Percentiles rank a stretch among this genome's conserved stretches.
Evolutionary conservation across 2,113 vertebrate species (phyloP).

Genomic region (Anarrhichthys ocellatus): DNA sequence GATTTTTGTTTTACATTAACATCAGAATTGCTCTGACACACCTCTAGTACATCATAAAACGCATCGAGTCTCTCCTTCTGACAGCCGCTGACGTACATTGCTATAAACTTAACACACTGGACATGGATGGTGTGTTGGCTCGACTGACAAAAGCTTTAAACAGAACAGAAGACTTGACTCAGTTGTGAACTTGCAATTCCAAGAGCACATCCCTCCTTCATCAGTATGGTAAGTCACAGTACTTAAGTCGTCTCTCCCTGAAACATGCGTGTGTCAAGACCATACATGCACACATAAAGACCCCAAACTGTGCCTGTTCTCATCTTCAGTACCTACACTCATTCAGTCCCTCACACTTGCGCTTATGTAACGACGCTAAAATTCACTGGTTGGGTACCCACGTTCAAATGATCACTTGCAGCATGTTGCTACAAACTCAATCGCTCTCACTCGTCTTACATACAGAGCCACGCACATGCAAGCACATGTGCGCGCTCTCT

Average conservation of each 20-base stretch:
- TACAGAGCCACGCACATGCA: constrained; percentile 33
- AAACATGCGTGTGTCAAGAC: neutral
- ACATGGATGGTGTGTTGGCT: neutral
- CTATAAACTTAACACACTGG: neutral
- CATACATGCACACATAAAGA: constrained; percentile 8
- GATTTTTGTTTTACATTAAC: neutral
- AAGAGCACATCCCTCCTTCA: neutral
- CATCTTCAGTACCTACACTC: constrained; percentile 30
- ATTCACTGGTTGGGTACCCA: constrained; percentile 37
- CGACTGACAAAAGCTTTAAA: neutral
- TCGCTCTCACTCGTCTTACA: constrained; percentile 31
- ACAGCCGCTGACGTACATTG: constrained; percentile 15
- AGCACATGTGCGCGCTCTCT: constrained; percentile 27
- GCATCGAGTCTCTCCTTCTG: neutral
- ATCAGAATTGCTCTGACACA: neutral
- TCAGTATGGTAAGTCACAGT: constrained; percentile 15
- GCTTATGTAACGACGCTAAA: constrained; percentile 60
- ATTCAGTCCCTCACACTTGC: constrained; percentile 21
- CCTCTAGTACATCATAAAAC: neutral
- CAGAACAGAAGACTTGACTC: constrained; percentile 17
- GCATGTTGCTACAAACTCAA: constrained; percentile 70
- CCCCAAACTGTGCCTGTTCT: constrained; percentile 36
- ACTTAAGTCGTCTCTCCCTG: constrained; percentile 1
- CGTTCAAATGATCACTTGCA: constrained; percentile 39
- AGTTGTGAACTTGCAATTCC: constrained; percentile 47